phyloP scores from a whole-genome alignment of 2,113 vertebrate genomes.

The Eulacestoma nigropectus region DNA sequence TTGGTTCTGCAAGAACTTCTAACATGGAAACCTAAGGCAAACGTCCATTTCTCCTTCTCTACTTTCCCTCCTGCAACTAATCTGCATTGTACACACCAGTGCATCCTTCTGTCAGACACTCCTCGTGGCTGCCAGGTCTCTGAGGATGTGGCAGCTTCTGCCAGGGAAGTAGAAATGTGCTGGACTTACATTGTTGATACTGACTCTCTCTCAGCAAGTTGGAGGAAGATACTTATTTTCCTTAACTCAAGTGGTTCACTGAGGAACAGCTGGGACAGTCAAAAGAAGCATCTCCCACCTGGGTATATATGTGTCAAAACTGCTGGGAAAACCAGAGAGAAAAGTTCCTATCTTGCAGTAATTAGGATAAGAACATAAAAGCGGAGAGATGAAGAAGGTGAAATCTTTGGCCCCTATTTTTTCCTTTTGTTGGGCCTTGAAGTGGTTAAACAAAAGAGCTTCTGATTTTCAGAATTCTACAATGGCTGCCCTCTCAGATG shows the following conservation, averaged over 20 bases:
- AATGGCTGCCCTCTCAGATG: neutral
- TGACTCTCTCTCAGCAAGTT: neutral
- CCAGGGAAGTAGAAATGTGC: neutral
- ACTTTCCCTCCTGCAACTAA: neutral
- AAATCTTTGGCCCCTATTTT: neutral
- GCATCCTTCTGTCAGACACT: neutral
- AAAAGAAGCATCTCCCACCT: neutral
- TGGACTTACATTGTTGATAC: neutral
- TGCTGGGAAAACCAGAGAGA: neutral
- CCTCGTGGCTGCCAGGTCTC: neutral
- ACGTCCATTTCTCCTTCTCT: accelerated
- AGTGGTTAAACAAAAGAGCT: neutral
- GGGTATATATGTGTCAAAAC: neutral
- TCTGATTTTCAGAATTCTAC: neutral
- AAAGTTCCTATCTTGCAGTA: neutral
- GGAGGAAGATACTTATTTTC: neutral
- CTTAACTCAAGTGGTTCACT: neutral
- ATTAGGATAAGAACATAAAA: neutral
- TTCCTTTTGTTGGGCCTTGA: neutral
- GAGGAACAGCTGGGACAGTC: neutral
- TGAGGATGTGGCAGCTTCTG: neutral
- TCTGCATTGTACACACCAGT: neutral
- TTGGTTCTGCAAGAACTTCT: neutral
- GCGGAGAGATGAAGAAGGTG: neutral
- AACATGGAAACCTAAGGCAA: neutral